phyloP scores from a whole-genome alignment of 2,797 vertebrate genomes.

The Squalus acanthias region DNA sequence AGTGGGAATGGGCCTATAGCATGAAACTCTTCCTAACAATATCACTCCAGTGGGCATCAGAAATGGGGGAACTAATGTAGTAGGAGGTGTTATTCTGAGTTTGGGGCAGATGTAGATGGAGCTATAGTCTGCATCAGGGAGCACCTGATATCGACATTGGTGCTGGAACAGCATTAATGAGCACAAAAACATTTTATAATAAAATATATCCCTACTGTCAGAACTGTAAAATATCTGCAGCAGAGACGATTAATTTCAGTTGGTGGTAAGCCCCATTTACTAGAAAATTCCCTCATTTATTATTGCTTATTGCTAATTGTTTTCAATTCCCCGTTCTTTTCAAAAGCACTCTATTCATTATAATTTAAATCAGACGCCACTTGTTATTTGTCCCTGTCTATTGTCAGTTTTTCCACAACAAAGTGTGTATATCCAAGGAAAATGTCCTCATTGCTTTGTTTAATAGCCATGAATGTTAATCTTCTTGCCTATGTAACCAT shows the following conservation, averaged over 20 bases:
- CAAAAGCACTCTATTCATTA: not conserved
- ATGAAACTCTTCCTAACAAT: not conserved
- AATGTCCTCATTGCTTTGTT: not conserved
- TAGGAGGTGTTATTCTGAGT: not conserved
- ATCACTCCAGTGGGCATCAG: not conserved
- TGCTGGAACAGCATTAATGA: not conserved
- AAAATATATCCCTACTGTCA: not conserved
- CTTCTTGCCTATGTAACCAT: not conserved
- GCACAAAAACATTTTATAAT: not conserved
- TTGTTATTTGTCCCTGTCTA: not conserved
- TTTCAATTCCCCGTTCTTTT: not conserved
- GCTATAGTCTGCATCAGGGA: not conserved
- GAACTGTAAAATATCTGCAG: not conserved
- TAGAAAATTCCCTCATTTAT: not conserved
- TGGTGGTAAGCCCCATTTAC: not conserved
- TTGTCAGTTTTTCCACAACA: not conserved
- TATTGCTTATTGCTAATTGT: not conserved
- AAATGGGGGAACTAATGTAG: not conserved
- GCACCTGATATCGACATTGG: not conserved
- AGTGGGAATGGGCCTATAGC: not conserved
- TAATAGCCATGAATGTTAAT: not conserved
- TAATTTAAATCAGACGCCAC: not conserved
- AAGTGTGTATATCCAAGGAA: not conserved
- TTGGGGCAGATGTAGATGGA: not conserved
- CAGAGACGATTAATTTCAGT: not conserved